Percentiles rank a stretch among this genome's conserved stretches.
Conservation (phyloP, 2,888 invertebrate species). For the Mythimna lalbum region DNA sequence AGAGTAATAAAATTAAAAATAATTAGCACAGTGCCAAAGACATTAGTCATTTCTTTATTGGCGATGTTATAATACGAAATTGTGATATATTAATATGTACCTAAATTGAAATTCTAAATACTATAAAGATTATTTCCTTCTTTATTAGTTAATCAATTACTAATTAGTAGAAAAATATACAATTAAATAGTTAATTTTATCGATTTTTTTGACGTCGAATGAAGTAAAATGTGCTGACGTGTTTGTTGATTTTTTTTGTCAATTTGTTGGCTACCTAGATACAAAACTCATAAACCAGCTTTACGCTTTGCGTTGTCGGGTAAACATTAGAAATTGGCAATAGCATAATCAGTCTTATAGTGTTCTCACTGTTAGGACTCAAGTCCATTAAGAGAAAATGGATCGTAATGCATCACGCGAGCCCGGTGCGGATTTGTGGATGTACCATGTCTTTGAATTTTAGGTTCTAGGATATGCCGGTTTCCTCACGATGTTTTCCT, state of each 20-base stretch:
- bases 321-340: not conserved
- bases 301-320: not conserved
- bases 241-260: not conserved
- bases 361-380: no score
- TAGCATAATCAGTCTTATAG: no score
- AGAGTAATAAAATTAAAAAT: constrained; percentile 30
- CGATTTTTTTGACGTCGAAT: constrained; percentile 18
- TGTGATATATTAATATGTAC: constrained; percentile 71
- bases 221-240: constrained; percentile 1
- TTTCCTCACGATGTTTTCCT: no score
- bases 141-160: constrained; percentile 44
- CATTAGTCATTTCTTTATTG: constrained; percentile 54
- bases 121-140: constrained; percentile 20
- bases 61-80: constrained; percentile 65
- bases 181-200: constrained; percentile 40
- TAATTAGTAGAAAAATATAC: constrained; percentile 57
- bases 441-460: no score
- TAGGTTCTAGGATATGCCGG: no score
- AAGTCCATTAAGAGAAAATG: no score
- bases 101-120: constrained; percentile 65
- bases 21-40: constrained; percentile 68
- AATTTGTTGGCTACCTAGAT: constrained; percentile 10
- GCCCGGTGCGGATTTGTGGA: no score
- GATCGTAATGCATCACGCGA: no score
- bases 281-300: not conserved